Evolutionary conservation across 2,113 vertebrate species (phyloP).

Genomic region (Bufo gargarizans): DNA sequence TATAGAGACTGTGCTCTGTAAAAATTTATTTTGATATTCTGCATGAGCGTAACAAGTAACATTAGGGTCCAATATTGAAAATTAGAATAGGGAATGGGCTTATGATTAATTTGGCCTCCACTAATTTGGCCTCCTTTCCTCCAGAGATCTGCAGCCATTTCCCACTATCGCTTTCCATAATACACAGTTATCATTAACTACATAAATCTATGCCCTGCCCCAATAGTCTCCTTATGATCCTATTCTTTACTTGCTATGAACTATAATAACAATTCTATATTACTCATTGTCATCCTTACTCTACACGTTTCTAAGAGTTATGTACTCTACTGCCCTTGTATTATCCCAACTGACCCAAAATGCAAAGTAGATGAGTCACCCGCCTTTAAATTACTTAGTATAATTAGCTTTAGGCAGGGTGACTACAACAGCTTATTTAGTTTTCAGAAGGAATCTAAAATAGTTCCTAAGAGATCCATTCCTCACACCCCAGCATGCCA

Average conservation of each 20-base stretch:
- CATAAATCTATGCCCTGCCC: neutral
- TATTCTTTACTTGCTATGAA: neutral
- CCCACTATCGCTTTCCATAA: too few species aligned
- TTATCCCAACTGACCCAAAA: neutral
- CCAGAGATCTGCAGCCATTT: too few species aligned
- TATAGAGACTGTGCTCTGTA: too few species aligned
- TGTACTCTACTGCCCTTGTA: neutral
- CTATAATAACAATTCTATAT: neutral
- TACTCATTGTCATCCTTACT: neutral
- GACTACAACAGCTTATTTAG: neutral
- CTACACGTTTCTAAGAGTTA: neutral
- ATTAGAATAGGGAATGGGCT: neutral
- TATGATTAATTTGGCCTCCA: neutral
- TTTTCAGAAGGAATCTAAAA: neutral
- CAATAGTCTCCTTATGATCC: neutral
- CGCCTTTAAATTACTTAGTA: neutral
- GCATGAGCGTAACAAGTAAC: too few species aligned
- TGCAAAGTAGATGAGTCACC: conserved; percentile 5
- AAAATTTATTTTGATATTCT: too few species aligned
- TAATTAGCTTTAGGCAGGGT: neutral
- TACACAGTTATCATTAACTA: neutral
- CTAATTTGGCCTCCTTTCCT: neutral
- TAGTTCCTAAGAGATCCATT: neutral
- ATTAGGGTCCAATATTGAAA: too few species aligned
- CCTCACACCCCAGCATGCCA: neutral